Conservation (phyloP, 2,797 vertebrate species). For the Argya squamiceps region DNA sequence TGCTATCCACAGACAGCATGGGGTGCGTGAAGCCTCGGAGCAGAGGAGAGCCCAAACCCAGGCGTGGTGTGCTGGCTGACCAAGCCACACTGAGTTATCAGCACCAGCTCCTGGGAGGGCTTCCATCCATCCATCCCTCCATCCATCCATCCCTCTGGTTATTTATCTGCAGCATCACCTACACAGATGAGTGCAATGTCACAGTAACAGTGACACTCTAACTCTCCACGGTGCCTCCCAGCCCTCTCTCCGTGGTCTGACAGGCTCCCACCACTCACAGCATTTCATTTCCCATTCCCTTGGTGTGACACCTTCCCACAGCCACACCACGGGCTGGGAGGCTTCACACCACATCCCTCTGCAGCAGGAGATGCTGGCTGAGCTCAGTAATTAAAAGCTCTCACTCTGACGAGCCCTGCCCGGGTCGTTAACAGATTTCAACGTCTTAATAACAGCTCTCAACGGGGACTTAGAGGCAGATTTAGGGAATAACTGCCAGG, state of each 20-base stretch:
- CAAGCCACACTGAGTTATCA: accelerated
- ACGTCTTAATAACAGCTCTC: background rate
- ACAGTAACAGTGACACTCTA: background rate
- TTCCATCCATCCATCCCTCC: background rate
- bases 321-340: background rate
- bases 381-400: background rate
- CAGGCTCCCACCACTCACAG: background rate
- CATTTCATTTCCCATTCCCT: background rate
- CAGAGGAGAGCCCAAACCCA: background rate
- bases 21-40: accelerated
- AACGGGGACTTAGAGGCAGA: background rate
- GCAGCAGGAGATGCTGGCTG: accelerated
- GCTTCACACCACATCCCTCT: background rate
- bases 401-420: background rate
- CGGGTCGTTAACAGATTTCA: background rate
- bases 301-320: background rate
- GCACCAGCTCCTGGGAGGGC: background rate
- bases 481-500: constrained; percentile 8
- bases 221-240: background rate
- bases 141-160: too few relatives aligned
- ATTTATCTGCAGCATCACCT: background rate
- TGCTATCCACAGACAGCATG: accelerated
- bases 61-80: accelerated
- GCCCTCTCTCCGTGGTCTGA: accelerated
- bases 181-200: background rate